A percentile compares a stretch with the other conserved stretches of the same genome.
These are phyloP conservation scores for Rhogogaster chlorosoma DNA, from an alignment of 2,888 invertebrate species.

Conservation along the genomic window DNA sequence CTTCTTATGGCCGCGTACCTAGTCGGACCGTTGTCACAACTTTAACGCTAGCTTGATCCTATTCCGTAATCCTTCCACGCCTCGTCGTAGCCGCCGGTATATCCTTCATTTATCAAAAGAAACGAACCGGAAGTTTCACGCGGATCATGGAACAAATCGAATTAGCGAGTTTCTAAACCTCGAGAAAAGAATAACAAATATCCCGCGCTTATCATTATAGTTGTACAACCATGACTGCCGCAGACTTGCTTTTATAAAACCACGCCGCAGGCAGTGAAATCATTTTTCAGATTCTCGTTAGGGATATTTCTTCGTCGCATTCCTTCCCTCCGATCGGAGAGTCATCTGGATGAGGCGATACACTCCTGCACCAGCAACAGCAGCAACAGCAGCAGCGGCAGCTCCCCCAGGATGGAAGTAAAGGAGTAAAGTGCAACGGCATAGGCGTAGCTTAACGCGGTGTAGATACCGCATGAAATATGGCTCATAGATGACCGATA, in stretches of 20 bases:
- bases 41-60: constrained; percentile 31
- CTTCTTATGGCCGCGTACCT: constrained; percentile 8
- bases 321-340: constrained; percentile 61
- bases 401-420: constrained; percentile 38
- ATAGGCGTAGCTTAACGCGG: constrained; percentile 70
- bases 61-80: constrained; percentile 42
- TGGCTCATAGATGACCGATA: constrained; percentile 66
- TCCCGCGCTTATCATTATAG: not conserved
- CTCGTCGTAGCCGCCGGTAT: not conserved
- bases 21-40: not conserved
- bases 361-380: constrained; percentile 57
- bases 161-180: constrained; percentile 17
- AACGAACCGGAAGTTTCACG: constrained; percentile 18
- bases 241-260: not conserved
- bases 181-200: not conserved
- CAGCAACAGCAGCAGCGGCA: not conserved
- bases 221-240: not conserved
- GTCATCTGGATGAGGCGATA: constrained; percentile 68
- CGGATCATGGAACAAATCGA: constrained; percentile 35
- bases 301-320: constrained; percentile 64
- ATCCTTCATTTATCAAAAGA: constrained; percentile 2
- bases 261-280: constrained; percentile 45
- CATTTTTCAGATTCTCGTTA: constrained; percentile 56
- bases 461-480: constrained; percentile 73
- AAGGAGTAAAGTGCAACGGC: constrained; percentile 54